Conservation (phyloP, 2,113 vertebrate species). For the Dipodomys ordii region DNA sequence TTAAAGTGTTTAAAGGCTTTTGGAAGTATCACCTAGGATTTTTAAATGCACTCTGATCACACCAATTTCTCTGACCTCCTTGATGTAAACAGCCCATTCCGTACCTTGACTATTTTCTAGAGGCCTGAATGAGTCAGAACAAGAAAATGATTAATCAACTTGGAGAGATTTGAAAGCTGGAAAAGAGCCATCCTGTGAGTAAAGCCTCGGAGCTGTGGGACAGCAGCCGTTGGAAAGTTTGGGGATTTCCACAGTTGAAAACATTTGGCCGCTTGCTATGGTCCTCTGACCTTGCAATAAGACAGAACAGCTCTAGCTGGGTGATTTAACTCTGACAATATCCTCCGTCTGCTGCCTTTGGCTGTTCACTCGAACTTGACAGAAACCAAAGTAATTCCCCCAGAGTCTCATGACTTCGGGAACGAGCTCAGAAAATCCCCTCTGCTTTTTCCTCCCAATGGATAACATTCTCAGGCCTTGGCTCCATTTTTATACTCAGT, state of each 20-base stretch:
- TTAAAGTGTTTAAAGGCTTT: constrained; percentile 3
- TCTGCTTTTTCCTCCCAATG: constrained; percentile 59
- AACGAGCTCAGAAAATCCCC: constrained; percentile 70
- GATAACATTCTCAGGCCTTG: constrained; percentile 55
- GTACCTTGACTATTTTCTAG: constrained; percentile 82
- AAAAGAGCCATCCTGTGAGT: constrained; percentile 74
- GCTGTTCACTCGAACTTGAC: constrained; percentile 71
- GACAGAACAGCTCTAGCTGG: constrained; percentile 45
- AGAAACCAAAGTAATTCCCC: constrained; percentile 77
- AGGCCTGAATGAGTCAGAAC: constrained; percentile 82
- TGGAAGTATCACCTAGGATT: constrained; percentile 73
- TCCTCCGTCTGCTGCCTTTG: constrained; percentile 72
- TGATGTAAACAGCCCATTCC: constrained; percentile 72
- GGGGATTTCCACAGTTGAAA: constrained; percentile 81
- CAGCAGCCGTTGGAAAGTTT: constrained; percentile 73
- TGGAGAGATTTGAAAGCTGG: constrained; percentile 80
- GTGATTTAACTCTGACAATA: constrained; percentile 79
- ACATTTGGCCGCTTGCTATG: constrained; percentile 68
- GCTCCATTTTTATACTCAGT: constrained; percentile 39
- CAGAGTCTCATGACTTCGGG: constrained; percentile 69
- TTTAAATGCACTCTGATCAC: constrained; percentile 72
- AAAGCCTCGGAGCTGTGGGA: constrained; percentile 75
- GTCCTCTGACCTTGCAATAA: constrained; percentile 71
- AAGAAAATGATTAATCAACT: constrained; percentile 85
- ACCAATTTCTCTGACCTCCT: constrained; percentile 79